phyloP scores from a whole-genome alignment of 1,140 invertebrate species.

The Anadara kagoshimensis region DNA sequence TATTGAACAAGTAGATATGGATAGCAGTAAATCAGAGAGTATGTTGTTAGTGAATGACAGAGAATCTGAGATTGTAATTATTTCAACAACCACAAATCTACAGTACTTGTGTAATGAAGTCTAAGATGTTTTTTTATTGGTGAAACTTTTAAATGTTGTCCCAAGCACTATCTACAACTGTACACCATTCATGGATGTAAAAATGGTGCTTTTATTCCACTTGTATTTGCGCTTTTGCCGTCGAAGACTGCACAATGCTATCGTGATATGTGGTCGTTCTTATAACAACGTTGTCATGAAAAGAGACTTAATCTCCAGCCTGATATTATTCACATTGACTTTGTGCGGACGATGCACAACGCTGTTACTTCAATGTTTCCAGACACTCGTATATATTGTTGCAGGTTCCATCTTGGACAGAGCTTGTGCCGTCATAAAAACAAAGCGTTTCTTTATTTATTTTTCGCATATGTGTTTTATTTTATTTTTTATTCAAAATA shows the following conservation, averaged over 20 bases:
- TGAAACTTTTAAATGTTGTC: background rate
- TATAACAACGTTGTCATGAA: too few species aligned
- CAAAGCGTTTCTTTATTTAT: too few species aligned
- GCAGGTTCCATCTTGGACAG: background rate
- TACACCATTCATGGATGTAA: constrained; percentile 14
- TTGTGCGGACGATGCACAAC: background rate
- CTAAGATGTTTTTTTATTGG: background rate
- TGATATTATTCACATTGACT: background rate
- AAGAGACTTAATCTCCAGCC: too few species aligned
- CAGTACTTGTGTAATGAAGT: background rate
- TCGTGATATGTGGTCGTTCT: background rate
- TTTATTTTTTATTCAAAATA: too few species aligned
- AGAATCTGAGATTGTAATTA: too few species aligned
- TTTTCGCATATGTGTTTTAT: too few species aligned
- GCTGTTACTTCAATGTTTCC: background rate
- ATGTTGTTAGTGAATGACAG: background rate
- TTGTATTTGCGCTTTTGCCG: constrained; percentile 3
- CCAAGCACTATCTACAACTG: background rate
- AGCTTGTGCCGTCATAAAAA: too few species aligned
- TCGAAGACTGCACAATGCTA: background rate
- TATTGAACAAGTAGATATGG: background rate
- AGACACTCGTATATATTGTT: background rate
- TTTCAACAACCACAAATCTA: background rate
- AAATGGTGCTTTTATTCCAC: constrained; percentile 2
- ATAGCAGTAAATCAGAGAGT: background rate